Percentiles rank a stretch among this genome's conserved stretches.
Evolutionary conservation across 2,797 vertebrate species (phyloP).

Genomic region (Furcifer pardalis): DNA sequence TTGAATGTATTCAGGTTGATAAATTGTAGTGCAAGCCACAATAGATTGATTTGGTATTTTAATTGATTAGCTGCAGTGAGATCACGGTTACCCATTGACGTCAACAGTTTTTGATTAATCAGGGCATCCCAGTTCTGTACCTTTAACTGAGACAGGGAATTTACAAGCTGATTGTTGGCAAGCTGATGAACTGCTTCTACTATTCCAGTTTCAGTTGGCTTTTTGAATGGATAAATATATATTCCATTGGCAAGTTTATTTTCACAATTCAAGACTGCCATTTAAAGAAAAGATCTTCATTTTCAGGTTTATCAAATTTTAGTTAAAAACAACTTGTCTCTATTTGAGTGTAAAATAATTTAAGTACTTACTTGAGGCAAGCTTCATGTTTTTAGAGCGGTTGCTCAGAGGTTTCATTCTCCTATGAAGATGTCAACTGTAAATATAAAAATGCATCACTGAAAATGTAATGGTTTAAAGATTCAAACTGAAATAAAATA

Average conservation of each 20-base stretch:
- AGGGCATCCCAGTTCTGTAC: slow-evolving; percentile 59
- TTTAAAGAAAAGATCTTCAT: slow-evolving; percentile 76
- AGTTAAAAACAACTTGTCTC: slow-evolving; percentile 77
- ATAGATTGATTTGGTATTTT: slow-evolving; percentile 83
- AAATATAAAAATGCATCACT: slow-evolving; percentile 83
- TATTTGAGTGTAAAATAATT: slow-evolving; percentile 80
- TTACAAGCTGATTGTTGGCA: slow-evolving; percentile 70
- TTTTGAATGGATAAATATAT: slow-evolving; percentile 77
- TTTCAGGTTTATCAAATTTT: slow-evolving; percentile 81
- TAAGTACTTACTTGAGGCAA: slow-evolving; percentile 76
- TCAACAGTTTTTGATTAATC: slow-evolving; percentile 80
- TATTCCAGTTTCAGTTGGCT: slow-evolving; percentile 70
- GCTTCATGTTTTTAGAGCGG: slow-evolving; percentile 75
- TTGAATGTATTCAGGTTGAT: slow-evolving; percentile 77
- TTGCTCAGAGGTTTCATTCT: slow-evolving; percentile 75
- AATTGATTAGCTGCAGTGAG: slow-evolving; percentile 81
- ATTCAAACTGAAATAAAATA: slow-evolving; percentile 79
- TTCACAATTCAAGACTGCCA: slow-evolving; percentile 69
- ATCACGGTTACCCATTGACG: slow-evolving; percentile 75
- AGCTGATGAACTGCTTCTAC: slow-evolving; percentile 75
- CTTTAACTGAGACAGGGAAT: slow-evolving; percentile 58
- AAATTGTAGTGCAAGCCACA: slow-evolving; percentile 73
- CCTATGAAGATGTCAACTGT: slow-evolving; percentile 81
- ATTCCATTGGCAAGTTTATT: slow-evolving; percentile 75
- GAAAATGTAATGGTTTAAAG: slow-evolving; percentile 77